Base-by-base conservation (phyloP, 2,888 invertebrate genomes). In the Mythimna pallens region DNA sequence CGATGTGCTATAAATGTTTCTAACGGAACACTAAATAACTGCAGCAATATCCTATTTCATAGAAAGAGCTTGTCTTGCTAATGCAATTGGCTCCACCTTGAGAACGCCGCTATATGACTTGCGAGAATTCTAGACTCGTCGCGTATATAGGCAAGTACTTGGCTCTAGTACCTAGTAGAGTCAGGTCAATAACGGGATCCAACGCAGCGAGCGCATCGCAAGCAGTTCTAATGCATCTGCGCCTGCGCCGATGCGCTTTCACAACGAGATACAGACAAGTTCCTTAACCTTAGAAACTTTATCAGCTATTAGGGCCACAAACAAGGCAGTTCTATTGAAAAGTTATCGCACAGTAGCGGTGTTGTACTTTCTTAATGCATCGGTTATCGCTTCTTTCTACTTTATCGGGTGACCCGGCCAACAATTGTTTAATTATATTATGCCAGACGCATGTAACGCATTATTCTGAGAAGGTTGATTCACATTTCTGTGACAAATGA, bases 331-430 rank as follows among this genome's bases (percentile, higher is more conserved):
- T 80, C 87, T 90, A 89, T 89, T 90, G 85, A 83, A 87, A 83
- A 78, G 67, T 87, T 92, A 90, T 90, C 88, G 82, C 77, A 90
- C 89, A 89, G 91, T 90, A 90, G 92, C 88, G 86, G 76, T 81
- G 84, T 89, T 87, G 85, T 90, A 88, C 88, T 88, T 91, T 90
- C 89, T 88, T 89, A 91, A 92, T 94, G 94, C 94, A 94, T 75
- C 89, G 80, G 90, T 94, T 95, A 95, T 94, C 94, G 91, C 70
- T 77, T 87, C 87, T 88, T 89, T 88, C 77, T 87, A 86, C 89
- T 87, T 94, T 95, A 95, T 95, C 95, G 90, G 88, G 89, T 93
- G 94, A 95, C 94, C 94, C 89, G 91, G 88, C 89, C 91, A 90
- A 85, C 86, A 85, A 91, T 92, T 91, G 89, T 90, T 89, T 86